Evolutionary conservation across 2,113 vertebrate species (phyloP), one percentile per base, ranked within the genome.

Genomic region (Dasyprocta punctata): DNA sequence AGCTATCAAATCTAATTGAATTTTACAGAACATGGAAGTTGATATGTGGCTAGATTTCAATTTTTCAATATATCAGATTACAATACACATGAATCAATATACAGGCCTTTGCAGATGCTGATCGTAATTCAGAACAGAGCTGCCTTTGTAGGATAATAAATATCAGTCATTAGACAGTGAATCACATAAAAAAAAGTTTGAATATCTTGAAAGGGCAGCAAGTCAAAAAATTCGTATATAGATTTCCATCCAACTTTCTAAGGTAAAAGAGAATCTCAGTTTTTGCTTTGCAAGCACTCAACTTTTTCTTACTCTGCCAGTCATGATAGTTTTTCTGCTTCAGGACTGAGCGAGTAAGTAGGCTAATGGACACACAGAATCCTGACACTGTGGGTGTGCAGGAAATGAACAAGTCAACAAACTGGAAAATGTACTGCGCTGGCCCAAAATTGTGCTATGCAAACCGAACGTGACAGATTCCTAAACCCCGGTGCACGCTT

Each of bases 271-370:
- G 52, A 93, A 61, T 81, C 60, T 92, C 58, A 60, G 75, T 60
- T 86, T 77, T 73, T 52, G 11, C 67, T 92, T 67, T 94, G 47
- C 26, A 90, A 96, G 61, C 56, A 83, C 47, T n/a, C 63, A 47
- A 63, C 19, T 81, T 69, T 67, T 73, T 75, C 33, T 63, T 84
- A 65, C n/a, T 93, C 61, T 63, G 75, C 47, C 44, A 82, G 61
- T 49, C 83, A 19, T 61, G 75, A 77, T 83, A 65, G 56, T 71
- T 92, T 92, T 97, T 91, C 88, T 58, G 61, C 87, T 95, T 88
- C 44, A 81, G 88, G 96, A 96, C 36, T 86, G 73, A 86, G 13
- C 30, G 78, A 93, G 13, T 94, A 96, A 96, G 65, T 67, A 86
- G 94, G 92, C 24, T 96, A 90, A 84, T 58, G 52, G 60, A 65